A percentile compares a stretch with the other conserved stretches of the same genome.
Evolutionary conservation across 1,140 invertebrate species (phyloP).

Genomic region (Bombus vancouverensis): DNA sequence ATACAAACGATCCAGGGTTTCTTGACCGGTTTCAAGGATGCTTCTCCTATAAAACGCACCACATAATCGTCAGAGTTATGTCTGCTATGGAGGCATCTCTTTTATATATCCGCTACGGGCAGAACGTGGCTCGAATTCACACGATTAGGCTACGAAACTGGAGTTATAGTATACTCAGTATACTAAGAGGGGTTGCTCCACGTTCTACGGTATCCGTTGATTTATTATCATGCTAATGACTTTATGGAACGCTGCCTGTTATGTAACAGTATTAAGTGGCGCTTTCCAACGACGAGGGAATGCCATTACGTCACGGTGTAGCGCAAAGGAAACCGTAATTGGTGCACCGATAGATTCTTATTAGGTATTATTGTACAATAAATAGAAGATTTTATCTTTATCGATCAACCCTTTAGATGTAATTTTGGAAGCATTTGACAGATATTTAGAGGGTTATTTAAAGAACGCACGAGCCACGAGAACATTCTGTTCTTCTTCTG

Average conservation of each 20-base stretch:
- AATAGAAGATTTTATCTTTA: background rate
- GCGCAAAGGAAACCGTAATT: background rate
- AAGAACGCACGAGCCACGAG: conserved; percentile 11
- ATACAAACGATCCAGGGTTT: conserved; percentile 47
- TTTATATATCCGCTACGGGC: conserved; percentile 3
- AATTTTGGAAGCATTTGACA: background rate
- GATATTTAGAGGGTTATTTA: conserved; percentile 34
- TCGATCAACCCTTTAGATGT: conserved; percentile 6
- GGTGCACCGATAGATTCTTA: background rate
- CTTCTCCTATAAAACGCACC: conserved; percentile 4
- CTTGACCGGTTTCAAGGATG: conserved; percentile 61
- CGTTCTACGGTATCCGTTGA: background rate
- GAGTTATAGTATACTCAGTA: background rate
- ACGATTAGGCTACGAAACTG: background rate
- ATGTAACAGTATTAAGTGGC: conserved; percentile 25
- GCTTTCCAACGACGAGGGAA: conserved; percentile 28
- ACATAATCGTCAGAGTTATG: background rate
- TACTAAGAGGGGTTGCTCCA: background rate
- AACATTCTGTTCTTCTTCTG: background rate
- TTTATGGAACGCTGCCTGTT: conserved; percentile 4
- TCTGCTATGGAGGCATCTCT: background rate
- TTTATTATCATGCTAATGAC: conserved; percentile 12
- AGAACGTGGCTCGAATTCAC: background rate
- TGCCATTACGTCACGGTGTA: conserved; percentile 9
- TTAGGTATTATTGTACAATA: background rate